These are phyloP conservation scores for Tricholauxania praeusta DNA, from an alignment of 2,888 invertebrate genomes.

Conservation along the genomic window DNA sequence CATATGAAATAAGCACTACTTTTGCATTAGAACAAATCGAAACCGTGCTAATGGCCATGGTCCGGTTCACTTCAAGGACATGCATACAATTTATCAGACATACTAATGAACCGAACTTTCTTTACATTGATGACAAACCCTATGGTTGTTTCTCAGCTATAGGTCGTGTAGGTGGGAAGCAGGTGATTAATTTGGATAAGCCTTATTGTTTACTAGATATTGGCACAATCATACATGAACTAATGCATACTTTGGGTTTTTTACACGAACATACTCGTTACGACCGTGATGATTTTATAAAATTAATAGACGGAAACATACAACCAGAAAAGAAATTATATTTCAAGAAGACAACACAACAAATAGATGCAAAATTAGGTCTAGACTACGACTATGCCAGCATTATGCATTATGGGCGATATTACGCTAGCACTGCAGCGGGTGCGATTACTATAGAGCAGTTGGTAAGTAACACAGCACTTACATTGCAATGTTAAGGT, in stretches of 20 bases:
- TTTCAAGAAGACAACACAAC: constrained; percentile 75
- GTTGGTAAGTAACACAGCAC: constrained; percentile 68
- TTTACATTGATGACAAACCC: constrained; percentile 75
- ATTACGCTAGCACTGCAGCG: too few relatives aligned
- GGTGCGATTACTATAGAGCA: constrained; percentile 74
- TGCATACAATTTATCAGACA: constrained; percentile 79
- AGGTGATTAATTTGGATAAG: constrained; percentile 78
- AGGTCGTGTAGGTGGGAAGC: constrained; percentile 74
- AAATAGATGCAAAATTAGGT: constrained; percentile 73
- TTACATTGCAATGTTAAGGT: too few relatives aligned
- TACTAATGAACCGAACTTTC: constrained; percentile 75
- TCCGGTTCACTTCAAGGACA: constrained; percentile 68
- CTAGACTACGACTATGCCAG: constrained; percentile 82
- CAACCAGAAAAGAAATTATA: constrained; percentile 74
- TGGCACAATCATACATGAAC: constrained; percentile 82
- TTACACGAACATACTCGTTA: constrained; percentile 84
- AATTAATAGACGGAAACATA: constrained; percentile 76
- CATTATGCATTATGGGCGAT: constrained; percentile 84
- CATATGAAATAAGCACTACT: too few relatives aligned
- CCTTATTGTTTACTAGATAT: constrained; percentile 78
- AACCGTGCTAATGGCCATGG: too few relatives aligned
- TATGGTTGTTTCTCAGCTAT: constrained; percentile 86
- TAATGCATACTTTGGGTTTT: constrained; percentile 84
- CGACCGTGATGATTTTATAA: constrained; percentile 78
- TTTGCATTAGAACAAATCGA: too few relatives aligned